These are phyloP conservation scores for Mungos mungo DNA, from an alignment of 2,113 vertebrate species.

Conservation along the genomic window DNA sequence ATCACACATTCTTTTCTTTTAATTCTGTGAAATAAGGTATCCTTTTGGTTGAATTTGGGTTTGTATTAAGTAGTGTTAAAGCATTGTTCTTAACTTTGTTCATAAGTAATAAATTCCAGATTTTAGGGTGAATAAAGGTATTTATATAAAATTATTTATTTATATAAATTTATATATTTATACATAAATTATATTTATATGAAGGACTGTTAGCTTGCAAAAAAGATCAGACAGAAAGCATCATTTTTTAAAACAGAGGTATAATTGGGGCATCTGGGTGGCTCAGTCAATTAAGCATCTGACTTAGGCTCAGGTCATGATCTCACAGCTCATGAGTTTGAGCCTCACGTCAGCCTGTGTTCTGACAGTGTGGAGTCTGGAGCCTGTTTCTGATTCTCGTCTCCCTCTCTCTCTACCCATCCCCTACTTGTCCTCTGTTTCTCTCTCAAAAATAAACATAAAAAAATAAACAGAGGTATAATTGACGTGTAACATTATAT, in stretches of 20 bases:
- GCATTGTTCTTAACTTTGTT: neutral
- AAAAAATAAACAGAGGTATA: neutral
- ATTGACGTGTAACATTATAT: neutral
- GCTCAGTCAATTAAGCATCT: no score
- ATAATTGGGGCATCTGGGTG: neutral
- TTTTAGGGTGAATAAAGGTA: neutral
- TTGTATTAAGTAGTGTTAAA: neutral
- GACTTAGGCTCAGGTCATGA: no score
- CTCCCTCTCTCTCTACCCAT: no score
- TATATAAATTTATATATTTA: no score
- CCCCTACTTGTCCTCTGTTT: no score
- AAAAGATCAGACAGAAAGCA: neutral
- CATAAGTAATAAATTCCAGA: neutral
- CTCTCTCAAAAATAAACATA: no score
- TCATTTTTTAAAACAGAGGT: neutral
- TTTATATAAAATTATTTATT: neutral
- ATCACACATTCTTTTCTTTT: neutral
- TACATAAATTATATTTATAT: neutral
- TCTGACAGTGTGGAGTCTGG: no score
- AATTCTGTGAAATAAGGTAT: conserved; percentile 5
- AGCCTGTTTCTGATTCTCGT: no score
- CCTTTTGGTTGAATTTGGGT: neutral
- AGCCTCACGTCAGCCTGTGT: no score
- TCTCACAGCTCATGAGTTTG: no score
- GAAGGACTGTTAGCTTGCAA: neutral